Evolutionary conservation across 1,140 invertebrate species (phyloP), one percentile per base, ranked within the genome.

Genomic region (Theocolax elegans): DNA sequence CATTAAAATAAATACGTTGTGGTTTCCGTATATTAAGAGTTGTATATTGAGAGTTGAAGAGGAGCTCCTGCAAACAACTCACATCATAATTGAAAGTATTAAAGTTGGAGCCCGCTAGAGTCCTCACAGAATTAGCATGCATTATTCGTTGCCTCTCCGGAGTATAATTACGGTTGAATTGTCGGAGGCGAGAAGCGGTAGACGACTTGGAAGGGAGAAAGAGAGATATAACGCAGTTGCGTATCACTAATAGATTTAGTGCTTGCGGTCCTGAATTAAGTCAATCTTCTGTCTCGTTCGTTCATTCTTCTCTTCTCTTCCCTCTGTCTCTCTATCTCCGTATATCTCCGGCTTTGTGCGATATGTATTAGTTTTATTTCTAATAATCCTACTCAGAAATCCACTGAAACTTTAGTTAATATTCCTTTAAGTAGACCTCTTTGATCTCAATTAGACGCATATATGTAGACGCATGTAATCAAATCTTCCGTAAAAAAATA

Each of bases 91-190:
- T 2, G 10, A 15, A 58, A 58, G 64, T 42, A 53, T 56, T 31
- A 56, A 66, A 66, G 17, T 67, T 58, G 1, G 29, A 17, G 29
- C 13, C 35, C 15, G 31, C 27, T 56, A 31, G 1, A 29, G 53
- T 56, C 53, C 53, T 15, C 35, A 35, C 17, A 29, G 40, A 67
- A 58, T 67, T 46, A 48, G 40, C 64, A 67, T 58, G 64, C 64
- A 67, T 67, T 67, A 67, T 67, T 67, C 63, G 17, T 67, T 58
- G 42, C 40, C 64, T 67, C 64, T 35, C 64, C 4, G 1, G 64
- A 48, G 53, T 46, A 48, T 48, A 67, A 67, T 67, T 58, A 67
- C 27, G 27, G 19, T 17, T 13, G 42, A 40, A 58, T 58, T 48
- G 23, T 46, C 10, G 23, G 10, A 42, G 38, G 0, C 15, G 17